Evolutionary conservation across 2,113 vertebrate species (phyloP).

Genomic region (Sander lucioperca): DNA sequence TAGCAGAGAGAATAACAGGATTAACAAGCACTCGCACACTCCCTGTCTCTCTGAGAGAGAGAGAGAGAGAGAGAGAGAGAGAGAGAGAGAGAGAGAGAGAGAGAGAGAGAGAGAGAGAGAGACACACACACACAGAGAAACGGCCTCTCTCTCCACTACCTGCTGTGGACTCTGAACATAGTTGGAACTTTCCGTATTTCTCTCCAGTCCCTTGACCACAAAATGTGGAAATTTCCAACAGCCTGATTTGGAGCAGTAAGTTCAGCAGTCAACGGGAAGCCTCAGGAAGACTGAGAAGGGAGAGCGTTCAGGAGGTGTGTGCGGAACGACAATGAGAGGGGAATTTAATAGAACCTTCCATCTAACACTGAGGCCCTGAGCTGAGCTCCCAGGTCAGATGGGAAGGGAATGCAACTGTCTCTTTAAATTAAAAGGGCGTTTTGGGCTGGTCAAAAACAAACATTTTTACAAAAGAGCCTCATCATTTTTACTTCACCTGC

Average conservation of each 20-base stretch:
- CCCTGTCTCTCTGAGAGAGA: conserved; percentile 20
- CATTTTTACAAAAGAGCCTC: neutral
- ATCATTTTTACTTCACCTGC: neutral
- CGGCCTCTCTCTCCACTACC: conserved; percentile 21
- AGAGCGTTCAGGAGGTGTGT: conserved; percentile 1
- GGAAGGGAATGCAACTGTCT: neutral
- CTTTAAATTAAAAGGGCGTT: neutral
- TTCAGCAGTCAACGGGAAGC: conserved; percentile 49
- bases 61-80: neutral
- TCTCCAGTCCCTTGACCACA: conserved; percentile 43
- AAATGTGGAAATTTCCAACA: conserved; percentile 67
- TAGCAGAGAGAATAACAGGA: conserved; percentile 59
- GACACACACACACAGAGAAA: no score
- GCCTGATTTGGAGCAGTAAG: conserved; percentile 46
- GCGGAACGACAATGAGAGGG: neutral
- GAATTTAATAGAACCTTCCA: conserved; percentile 11
- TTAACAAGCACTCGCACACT: conserved; percentile 55
- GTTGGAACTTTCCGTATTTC: conserved; percentile 59
- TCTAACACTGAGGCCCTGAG: neutral
- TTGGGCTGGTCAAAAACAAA: neutral
- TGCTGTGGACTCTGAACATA: conserved; percentile 54
- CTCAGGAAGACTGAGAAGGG: conserved; percentile 5
- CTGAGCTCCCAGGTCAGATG: conserved; percentile 9
- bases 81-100: neutral
- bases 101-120: no score